phyloP scores from a whole-genome alignment of 2,797 vertebrate species.

The Rhabdomys pumilio region DNA sequence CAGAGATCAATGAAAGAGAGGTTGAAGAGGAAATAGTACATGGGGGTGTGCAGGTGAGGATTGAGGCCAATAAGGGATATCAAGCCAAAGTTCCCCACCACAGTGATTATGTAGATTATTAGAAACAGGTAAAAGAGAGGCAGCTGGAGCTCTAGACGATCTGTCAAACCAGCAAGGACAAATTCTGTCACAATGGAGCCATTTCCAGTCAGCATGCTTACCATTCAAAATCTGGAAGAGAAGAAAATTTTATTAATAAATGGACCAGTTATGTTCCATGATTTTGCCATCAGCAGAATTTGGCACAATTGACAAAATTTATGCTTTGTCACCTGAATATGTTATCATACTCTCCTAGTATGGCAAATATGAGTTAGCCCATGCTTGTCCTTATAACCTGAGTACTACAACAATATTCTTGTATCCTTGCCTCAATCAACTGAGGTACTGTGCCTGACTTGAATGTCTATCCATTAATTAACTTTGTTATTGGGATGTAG shows the following conservation, averaged over 20 bases:
- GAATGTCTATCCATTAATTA: background rate
- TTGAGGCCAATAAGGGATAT: slow-evolving; percentile 31
- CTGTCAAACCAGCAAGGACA: slow-evolving; percentile 75
- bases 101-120: slow-evolving; percentile 7
- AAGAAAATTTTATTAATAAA: background rate
- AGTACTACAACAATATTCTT: background rate
- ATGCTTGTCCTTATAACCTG: background rate
- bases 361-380: background rate
- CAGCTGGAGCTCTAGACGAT: slow-evolving; percentile 26
- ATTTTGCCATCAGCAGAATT: background rate
- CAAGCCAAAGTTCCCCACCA: slow-evolving; percentile 66
- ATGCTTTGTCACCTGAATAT: background rate
- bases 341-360: background rate
- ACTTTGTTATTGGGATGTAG: background rate
- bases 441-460: background rate
- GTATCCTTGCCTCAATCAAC: background rate
- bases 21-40: slow-evolving; percentile 79
- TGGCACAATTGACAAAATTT: background rate
- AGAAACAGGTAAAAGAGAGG: slow-evolving; percentile 74
- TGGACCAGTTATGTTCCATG: background rate
- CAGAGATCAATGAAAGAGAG: slow-evolving; percentile 56
- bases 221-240: slow-evolving; percentile 1
- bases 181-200: slow-evolving; percentile 72
- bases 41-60: slow-evolving; percentile 73
- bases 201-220: slow-evolving; percentile 48